These are phyloP conservation scores for Steinernema carpocapsae DNA, from an alignment of 2,888 invertebrate genomes.

Conservation along the genomic window DNA sequence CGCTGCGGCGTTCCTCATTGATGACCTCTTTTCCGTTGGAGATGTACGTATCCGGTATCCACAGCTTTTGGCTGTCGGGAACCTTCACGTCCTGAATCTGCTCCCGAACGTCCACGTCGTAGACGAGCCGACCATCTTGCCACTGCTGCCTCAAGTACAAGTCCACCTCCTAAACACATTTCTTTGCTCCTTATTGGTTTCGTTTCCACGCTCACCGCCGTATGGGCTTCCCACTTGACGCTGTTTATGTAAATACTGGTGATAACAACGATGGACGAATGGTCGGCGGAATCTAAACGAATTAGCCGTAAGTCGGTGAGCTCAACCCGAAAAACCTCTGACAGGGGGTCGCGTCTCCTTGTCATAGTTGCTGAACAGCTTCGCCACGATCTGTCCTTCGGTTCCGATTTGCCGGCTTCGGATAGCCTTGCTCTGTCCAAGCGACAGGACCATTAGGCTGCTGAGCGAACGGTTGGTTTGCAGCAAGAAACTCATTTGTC, in stretches of 20 bases:
- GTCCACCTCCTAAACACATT: conserved; percentile 60
- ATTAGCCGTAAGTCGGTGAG: not conserved
- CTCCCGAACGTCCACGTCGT: conserved; percentile 65
- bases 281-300: conserved; percentile 57
- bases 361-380: conserved; percentile 62
- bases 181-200: no score
- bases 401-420: conserved; percentile 59
- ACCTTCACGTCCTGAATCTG: conserved; percentile 54
- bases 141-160: conserved; percentile 67
- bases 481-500: not conserved
- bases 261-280: conserved; percentile 63
- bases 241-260: conserved; percentile 61
- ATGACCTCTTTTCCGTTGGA: conserved; percentile 49
- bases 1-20: conserved; percentile 35
- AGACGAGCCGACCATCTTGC: conserved; percentile 62
- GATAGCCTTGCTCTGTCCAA: conserved; percentile 39
- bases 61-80: conserved; percentile 51
- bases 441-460: not conserved
- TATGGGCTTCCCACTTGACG: conserved; percentile 57
- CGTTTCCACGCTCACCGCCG: conserved; percentile 41
- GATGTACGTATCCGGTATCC: conserved; percentile 67
- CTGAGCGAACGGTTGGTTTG: not conserved
- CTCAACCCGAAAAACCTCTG: conserved; percentile 50
- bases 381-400: conserved; percentile 55
- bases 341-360: conserved; percentile 61